Percentiles rank a stretch among this genome's conserved stretches.
phyloP scores from a whole-genome alignment of 2,888 invertebrate genomes.

The Caenorhabditis imperialis region DNA sequence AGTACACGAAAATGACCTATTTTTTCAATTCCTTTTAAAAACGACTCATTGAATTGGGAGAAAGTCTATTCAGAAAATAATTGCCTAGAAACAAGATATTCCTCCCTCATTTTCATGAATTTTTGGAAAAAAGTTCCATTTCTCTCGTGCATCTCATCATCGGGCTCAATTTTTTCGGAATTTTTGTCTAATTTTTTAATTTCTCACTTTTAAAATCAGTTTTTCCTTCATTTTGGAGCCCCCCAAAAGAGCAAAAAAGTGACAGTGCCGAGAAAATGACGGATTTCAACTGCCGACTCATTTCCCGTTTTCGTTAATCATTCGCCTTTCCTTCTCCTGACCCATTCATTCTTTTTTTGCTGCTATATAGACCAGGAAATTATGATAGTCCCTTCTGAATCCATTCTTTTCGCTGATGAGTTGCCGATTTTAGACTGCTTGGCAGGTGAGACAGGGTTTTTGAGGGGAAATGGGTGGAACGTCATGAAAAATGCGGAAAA shows the following conservation, averaged over 20 bases:
- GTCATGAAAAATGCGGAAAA: too few relatives aligned
- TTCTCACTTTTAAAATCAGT: too few relatives aligned
- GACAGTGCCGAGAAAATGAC: conserved; percentile 37
- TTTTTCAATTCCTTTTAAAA: background rate
- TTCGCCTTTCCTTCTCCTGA: background rate
- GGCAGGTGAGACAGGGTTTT: conserved; percentile 37
- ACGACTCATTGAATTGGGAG: background rate
- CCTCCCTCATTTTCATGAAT: too few relatives aligned
- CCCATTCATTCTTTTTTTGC: background rate
- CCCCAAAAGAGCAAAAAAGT: too few relatives aligned
- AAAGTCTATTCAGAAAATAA: background rate
- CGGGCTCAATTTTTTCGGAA: too few relatives aligned
- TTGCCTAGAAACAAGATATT: background rate
- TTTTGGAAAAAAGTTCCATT: too few relatives aligned
- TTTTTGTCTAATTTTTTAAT: too few relatives aligned
- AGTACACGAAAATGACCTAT: background rate
- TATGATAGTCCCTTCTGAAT: conserved; percentile 42
- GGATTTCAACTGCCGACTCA: conserved; percentile 38
- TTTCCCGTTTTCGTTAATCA: conserved; percentile 38
- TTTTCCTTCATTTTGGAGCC: too few relatives aligned
- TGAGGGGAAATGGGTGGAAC: too few relatives aligned
- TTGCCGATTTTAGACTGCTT: conserved; percentile 49
- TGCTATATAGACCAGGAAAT: too few relatives aligned
- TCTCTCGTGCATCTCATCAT: too few relatives aligned
- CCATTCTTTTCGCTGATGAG: conserved; percentile 36